Base-by-base conservation (phyloP, 2,888 invertebrate species). In the Hoplodrina blanda region DNA sequence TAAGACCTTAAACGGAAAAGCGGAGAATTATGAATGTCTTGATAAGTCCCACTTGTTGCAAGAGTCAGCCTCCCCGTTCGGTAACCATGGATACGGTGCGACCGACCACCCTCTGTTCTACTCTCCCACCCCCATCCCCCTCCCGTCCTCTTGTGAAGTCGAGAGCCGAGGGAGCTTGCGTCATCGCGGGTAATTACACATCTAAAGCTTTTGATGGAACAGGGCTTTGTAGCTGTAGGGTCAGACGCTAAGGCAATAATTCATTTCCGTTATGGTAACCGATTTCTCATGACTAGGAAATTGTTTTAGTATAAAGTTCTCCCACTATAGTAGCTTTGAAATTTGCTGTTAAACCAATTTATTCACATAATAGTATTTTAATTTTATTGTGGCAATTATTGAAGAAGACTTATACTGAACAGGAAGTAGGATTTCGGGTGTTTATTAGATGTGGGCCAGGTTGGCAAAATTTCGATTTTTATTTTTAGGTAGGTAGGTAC, bases 141-240 rank as follows among this genome's bases (percentile, higher is more conserved):
- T 53, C 82, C 86, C 72, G 71, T 74, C 77, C 89, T 89, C 90
- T 91, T 90, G 88, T 91, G 89, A 91, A 92, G 90, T 90, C 86
- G 90, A 91, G 90, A 89, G 90, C 90, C 77, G 88, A 89, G 89
- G 90, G 90, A 84, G 87, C 84, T 88, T 86, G 87, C 90, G 91
- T 92, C 93, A 91, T 88, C 84, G 85, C 88, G 93, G 91, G 92
- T 93, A 95, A 94, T 95, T 95, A 95, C 93, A 88, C 93, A 90
- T 91, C 93, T 89, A 92, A 91, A 92, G 94, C 93, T 91, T 92
- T 92, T 92, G 91, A 92, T 90, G 89, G 89, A 89, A 89, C 80
- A 82, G 85, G 85, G 89, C 88, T 89, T 88, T 89, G 85, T 88
- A 87, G 87, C 88, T 87, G 85, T 88, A 87, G 87, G 85, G 86